phyloP scores from a whole-genome alignment of 2,888 invertebrate genomes.

The Xanthia icteritia region DNA sequence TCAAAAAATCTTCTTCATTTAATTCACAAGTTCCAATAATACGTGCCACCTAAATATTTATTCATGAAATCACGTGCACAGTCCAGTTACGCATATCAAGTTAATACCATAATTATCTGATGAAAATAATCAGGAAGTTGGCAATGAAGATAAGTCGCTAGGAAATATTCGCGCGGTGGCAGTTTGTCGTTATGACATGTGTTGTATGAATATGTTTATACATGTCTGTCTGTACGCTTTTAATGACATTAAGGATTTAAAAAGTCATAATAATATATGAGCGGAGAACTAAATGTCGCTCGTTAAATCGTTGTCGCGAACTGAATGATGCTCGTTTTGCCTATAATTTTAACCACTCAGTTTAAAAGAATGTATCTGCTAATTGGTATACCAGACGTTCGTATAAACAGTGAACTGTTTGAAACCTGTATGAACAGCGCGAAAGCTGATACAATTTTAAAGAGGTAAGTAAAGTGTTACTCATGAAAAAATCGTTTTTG shows the following conservation, averaged over 20 bases:
- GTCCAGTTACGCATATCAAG: conserved; percentile 30
- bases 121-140: conserved; percentile 52
- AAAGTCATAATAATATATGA: background rate
- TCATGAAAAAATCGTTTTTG: background rate
- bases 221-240: background rate
- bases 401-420: background rate
- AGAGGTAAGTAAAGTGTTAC: background rate
- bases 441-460: background rate
- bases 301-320: no score
- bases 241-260: background rate
- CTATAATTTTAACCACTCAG: background rate
- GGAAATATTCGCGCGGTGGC: conserved; percentile 12
- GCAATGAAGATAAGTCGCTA: conserved; percentile 47
- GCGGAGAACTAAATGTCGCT: background rate
- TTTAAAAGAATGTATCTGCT: background rate
- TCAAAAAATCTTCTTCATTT: conserved; percentile 6
- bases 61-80: conserved; percentile 11
- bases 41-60: conserved; percentile 10
- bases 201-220: conserved; percentile 44
- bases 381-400: background rate
- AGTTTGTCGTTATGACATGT: conserved; percentile 13
- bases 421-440: background rate
- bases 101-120: conserved; percentile 42
- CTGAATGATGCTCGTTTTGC: background rate
- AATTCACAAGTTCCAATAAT: conserved; percentile 25